Evolutionary conservation across 2,797 vertebrate genomes (phyloP).

Genomic region (Naso thynnoides): DNA sequence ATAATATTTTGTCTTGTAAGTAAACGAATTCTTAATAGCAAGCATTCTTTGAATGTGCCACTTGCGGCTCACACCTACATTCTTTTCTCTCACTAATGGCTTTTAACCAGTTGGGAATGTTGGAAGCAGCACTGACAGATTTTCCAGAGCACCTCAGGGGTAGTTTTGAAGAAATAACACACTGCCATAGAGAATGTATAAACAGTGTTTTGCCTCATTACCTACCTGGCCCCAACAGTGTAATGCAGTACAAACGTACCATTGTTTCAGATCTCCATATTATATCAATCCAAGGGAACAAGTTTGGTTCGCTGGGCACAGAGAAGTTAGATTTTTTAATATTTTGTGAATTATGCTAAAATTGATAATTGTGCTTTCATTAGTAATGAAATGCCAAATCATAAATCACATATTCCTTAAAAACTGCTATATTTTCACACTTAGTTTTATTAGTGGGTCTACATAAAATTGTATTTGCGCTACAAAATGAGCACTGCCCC

Average conservation of each 20-base stretch:
- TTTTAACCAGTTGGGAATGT: not conserved
- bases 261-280: not conserved
- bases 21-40: not conserved
- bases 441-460: no score
- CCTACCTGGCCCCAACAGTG: not conserved
- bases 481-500: no score
- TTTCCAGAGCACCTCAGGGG: not conserved
- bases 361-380: not conserved
- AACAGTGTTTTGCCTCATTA: slow-evolving; percentile 3
- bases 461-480: no score
- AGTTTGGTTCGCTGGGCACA: slow-evolving; percentile 1
- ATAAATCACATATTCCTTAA: no score
- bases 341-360: not conserved
- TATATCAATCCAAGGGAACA: not conserved
- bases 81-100: slow-evolving; percentile 10
- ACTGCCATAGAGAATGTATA: not conserved
- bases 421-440: no score
- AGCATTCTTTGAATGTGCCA: slow-evolving; percentile 8
- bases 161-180: slow-evolving; percentile 17
- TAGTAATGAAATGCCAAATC: not conserved
- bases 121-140: slow-evolving; percentile 10
- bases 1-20: not conserved
- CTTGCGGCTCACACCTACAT: not conserved
- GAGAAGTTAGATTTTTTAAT: no score
- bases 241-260: not conserved